Conservation (phyloP, 2,113 vertebrate genomes). For the Petrocephalus zakoni region DNA sequence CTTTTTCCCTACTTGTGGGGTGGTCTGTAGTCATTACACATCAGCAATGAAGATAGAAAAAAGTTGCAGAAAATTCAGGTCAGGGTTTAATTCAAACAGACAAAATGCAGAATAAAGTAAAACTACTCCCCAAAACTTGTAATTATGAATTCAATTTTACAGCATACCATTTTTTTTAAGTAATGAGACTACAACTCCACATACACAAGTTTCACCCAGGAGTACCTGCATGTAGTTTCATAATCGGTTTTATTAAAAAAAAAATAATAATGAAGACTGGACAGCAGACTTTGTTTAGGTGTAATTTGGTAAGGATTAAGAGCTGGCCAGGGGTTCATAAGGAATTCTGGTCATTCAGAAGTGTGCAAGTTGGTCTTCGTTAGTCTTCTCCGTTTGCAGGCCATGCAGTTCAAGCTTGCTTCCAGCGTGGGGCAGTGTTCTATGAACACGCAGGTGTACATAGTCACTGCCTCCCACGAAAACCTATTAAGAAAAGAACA, state of each 20-base stretch:
- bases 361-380: background rate
- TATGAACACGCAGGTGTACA: background rate
- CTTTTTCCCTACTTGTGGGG: background rate
- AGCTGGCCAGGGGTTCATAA: background rate
- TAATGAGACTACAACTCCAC: no score
- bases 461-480: background rate
- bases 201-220: background rate
- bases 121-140: background rate
- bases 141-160: background rate
- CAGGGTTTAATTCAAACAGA: background rate
- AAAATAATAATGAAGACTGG: background rate
- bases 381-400: background rate
- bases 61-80: background rate
- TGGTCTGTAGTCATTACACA: background rate
- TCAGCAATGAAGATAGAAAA: background rate
- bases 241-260: background rate
- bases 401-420: background rate
- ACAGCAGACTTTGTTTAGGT: background rate
- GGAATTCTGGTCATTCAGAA: background rate
- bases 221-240: background rate
- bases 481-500: conserved; percentile 1
- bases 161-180: no score
- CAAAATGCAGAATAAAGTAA: background rate
- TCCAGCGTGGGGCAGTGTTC: background rate
- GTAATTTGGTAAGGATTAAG: background rate